Conservation (phyloP, 2,113 vertebrate species). For the Pomatorhinus ruficollis region DNA sequence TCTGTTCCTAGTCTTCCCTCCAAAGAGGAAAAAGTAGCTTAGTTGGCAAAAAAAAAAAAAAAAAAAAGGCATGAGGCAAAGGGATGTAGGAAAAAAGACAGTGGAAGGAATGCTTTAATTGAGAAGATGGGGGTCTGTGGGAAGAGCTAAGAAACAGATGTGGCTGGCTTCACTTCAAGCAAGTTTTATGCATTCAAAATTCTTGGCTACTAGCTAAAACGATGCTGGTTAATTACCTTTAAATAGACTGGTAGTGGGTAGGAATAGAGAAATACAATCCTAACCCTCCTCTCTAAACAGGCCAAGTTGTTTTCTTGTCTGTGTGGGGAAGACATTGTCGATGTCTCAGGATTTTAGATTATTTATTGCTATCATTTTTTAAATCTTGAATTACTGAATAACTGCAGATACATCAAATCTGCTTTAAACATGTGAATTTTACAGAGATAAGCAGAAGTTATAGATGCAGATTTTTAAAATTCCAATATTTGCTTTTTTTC, state of each 20-base stretch:
- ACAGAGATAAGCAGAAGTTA: background rate
- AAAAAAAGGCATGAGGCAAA: background rate
- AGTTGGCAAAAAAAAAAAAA: constrained; percentile 2
- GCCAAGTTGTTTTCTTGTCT: background rate
- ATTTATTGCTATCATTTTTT: background rate
- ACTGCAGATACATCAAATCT: background rate
- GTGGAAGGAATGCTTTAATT: constrained; percentile 59
- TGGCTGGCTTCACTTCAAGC: constrained; percentile 45
- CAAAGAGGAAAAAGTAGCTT: constrained; percentile 1
- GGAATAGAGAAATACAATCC: background rate
- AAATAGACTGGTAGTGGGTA: background rate
- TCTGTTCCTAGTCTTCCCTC: background rate
- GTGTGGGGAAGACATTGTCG: background rate
- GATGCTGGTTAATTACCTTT: constrained; percentile 43
- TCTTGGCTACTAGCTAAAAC: constrained; percentile 14
- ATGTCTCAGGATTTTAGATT: background rate
- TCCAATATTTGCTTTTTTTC: background rate
- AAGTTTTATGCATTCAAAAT: background rate
- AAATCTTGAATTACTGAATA: background rate
- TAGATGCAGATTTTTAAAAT: background rate
- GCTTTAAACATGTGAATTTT: background rate
- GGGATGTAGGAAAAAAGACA: background rate
- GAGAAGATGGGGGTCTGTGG: background rate
- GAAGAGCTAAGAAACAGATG: constrained; percentile 51
- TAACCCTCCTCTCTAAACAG: background rate